Evolutionary conservation across 64 coral and sea anemone genomes (phyloP).

Genomic region (Astreopora myriophthalma): DNA sequence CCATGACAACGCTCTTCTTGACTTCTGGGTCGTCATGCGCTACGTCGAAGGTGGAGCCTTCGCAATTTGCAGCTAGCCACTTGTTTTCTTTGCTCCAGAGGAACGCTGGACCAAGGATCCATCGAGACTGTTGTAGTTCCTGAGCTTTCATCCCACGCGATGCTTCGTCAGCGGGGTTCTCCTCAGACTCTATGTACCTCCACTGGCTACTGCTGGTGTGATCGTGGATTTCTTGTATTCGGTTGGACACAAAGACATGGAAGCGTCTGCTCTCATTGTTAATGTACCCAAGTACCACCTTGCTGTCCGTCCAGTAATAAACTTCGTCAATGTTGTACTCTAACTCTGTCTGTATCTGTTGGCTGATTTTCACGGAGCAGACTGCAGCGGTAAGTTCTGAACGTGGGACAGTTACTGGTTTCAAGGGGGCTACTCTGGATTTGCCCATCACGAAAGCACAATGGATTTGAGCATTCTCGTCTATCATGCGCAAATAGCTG

Average conservation of each 20-base stretch:
- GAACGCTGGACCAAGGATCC: constrained; percentile 41
- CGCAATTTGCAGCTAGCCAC: neutral
- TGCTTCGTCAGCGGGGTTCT: constrained; percentile 48
- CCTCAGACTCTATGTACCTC: neutral
- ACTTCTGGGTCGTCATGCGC: neutral
- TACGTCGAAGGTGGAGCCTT: neutral
- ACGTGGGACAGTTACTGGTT: constrained; percentile 45
- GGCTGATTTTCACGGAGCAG: constrained; percentile 26
- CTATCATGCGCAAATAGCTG: too few species aligned
- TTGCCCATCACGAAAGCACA: constrained; percentile 53
- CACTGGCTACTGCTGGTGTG: neutral
- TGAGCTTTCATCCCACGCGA: constrained; percentile 28
- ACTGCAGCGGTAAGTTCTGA: constrained; percentile 52
- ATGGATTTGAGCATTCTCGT: too few species aligned
- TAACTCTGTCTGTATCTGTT: constrained; percentile 11
- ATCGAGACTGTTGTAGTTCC: neutral
- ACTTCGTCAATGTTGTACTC: constrained; percentile 1
- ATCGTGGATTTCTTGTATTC: constrained; percentile 33
- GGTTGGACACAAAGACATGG: constrained; percentile 27
- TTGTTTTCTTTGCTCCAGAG: constrained; percentile 27
- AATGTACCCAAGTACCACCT: constrained; percentile 48
- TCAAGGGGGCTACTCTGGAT: constrained; percentile 45
- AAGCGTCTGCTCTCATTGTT: constrained; percentile 47
- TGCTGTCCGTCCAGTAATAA: constrained; percentile 49
- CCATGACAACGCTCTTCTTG: neutral